Base-by-base conservation (phyloP, 2,888 invertebrate genomes). In the Eilema depressum region DNA sequence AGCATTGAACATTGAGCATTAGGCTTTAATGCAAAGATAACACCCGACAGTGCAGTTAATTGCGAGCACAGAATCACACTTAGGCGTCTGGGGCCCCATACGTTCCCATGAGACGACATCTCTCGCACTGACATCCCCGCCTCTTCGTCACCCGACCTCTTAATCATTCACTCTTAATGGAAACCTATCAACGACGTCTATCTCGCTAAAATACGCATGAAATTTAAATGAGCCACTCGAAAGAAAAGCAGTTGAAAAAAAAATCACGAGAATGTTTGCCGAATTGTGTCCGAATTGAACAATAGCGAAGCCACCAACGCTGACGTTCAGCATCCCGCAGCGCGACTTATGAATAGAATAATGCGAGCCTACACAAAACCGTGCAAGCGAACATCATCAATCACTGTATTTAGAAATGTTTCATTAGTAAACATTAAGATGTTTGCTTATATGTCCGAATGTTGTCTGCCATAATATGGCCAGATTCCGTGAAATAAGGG, bases 371-470 rank as follows among this genome's bases (percentile, higher is more conserved):
- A 90, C 92, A 93, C 92, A 92, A 93, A 93, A 92, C 92, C 88
- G 89, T 89, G 92, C 92, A 87, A 86, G 85, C 80, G 85, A 88
- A 84, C 85, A 86, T 89, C 93, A 95, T 95, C 95, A 93, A 95
- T 95, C 95, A 95, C 92, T 93, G 93, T 93, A 92, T 88, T 89
- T 91, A 89, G 92, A 93, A 92, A 94, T 92, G 93, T 94, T 95
- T 94, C 94, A 95, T 95, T 95, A 95, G 95, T 94, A 93, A 94
- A 95, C 94, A 95, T 95, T 95, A 94, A 95, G 95, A 95, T 95
- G 95, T 95, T 95, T 95, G 93, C 94, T 94, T 95, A 94, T 93
- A 94, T 93, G 93, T 93, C 91, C 91, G 86, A 90, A 88, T 92
- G 92, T 91, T 94, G 93, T 92, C 89, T 82, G 88, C 82, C 85